Base-by-base conservation (phyloP, 1,140 invertebrate species). In the Sycophila sp. region DNA sequence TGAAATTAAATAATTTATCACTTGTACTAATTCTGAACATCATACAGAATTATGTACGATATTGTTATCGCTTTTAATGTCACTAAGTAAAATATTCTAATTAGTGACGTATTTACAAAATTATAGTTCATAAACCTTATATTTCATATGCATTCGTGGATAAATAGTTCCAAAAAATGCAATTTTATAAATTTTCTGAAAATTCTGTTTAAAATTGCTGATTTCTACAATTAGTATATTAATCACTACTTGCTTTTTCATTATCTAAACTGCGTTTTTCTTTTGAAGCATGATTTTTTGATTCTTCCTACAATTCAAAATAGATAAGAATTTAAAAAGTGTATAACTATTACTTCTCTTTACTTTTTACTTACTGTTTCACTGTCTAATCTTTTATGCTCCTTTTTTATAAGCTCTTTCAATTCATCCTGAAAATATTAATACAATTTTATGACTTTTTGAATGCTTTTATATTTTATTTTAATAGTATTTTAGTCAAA, bases 371-470 rank as follows among this genome's bases (percentile, higher is more conserved):
- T 73, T 42, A 69, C 34, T 15, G 19, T 51, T 69, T 69, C 36
- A 32, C 55, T 59, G 47, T 88, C 87, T 38, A 91, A 85, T 40
- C 81, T 83, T 68, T 87, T 80, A 70, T 89, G 86, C 76, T 91
- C 91, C 15, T 75, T 80, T 36, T 85, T 79, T 2, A 91, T 81
- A n/a, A 92, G 76, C 4, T 85, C 78, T 60, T 87, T 87, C 13
- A 93, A 83, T 72, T 92, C 91, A 22, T 91, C 89, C 90, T 91
- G 75, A 19, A 84, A 81, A 69, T 66, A 63, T 72, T 69, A 66
- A 71, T 38, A n/a, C 13, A 42, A 73, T 64, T 38, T n/a, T 32
- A 60, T 36, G 15, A 36, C 19, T 6, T 15, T 34, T 49, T 0
- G 5, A 30, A 19, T 17, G 5, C 22, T 47, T 22, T 63, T 19